A percentile compares a stretch with the other conserved stretches of the same genome.
Evolutionary conservation across 2,797 vertebrate species (phyloP).

Genomic region (Pangasius sanitwongsei): DNA sequence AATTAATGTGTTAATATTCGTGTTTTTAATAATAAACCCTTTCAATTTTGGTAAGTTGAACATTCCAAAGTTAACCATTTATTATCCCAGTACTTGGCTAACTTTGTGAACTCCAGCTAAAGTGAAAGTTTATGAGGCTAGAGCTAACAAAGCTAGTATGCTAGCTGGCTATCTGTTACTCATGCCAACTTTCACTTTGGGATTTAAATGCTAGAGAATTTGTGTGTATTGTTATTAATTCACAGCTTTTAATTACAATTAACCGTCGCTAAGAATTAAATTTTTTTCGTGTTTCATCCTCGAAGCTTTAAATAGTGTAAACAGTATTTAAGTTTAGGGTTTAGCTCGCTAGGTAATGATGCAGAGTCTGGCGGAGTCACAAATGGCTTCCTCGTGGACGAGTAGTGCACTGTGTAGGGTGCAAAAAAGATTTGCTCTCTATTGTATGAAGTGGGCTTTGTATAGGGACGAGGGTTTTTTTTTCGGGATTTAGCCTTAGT

Average conservation of each 20-base stretch:
- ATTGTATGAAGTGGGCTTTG: neutral
- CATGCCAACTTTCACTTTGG: neutral
- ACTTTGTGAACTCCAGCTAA: neutral
- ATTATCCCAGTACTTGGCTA: neutral
- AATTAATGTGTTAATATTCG: too few species aligned
- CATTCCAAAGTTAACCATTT: neutral
- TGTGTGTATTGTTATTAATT: neutral
- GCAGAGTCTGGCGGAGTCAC: neutral
- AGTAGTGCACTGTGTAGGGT: neutral
- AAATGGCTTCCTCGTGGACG: neutral
- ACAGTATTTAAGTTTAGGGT: neutral
- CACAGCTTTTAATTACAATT: neutral
- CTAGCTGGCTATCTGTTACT: neutral
- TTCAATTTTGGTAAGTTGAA: neutral
- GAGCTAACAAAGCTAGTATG: neutral
- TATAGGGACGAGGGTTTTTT: neutral
- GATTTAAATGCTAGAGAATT: neutral
- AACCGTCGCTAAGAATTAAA: neutral
- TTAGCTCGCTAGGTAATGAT: neutral
- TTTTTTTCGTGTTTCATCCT: neutral
- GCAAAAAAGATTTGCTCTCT: fast-evolving
- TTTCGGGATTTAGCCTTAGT: neutral
- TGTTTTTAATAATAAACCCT: neutral
- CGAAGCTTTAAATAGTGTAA: too few species aligned
- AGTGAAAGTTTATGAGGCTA: neutral